phyloP scores from a whole-genome alignment of 1,140 invertebrate genomes.

The Sycophaga agraensis region DNA sequence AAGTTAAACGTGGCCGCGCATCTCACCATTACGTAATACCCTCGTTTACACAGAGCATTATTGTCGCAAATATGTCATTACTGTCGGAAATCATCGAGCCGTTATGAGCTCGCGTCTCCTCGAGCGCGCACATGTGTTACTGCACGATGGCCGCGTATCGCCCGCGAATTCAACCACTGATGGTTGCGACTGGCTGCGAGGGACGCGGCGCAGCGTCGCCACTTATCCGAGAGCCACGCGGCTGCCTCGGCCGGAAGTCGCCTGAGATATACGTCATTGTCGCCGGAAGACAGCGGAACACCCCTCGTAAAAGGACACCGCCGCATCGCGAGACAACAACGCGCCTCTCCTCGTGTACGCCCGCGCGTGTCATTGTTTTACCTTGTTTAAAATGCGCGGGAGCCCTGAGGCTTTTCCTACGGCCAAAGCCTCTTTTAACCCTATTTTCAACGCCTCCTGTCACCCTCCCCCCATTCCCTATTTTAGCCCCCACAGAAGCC shows the following conservation, averaged over 20 bases:
- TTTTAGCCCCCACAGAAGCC: no score
- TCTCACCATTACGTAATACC: slow-evolving; percentile 43
- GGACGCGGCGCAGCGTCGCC: background rate
- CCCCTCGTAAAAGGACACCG: slow-evolving; percentile 24
- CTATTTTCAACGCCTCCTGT: no score
- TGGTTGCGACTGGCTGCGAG: no score
- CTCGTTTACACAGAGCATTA: slow-evolving; percentile 52
- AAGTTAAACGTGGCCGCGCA: background rate
- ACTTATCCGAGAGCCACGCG: slow-evolving; percentile 8
- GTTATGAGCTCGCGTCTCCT: no score
- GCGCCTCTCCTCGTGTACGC: no score
- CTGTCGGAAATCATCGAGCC: slow-evolving; percentile 47
- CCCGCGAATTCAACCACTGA: no score
- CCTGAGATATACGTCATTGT: slow-evolving; percentile 28
- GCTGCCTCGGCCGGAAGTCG: slow-evolving; percentile 33
- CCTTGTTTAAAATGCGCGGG: background rate
- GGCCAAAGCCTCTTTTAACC: background rate
- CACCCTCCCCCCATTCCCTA: no score
- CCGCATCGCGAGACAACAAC: background rate
- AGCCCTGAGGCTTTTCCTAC: background rate
- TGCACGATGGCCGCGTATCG: no score
- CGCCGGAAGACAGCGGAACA: slow-evolving; percentile 20
- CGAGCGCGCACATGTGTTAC: no score
- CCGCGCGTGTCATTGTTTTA: slow-evolving; percentile 15
- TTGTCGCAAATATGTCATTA: slow-evolving; percentile 53